These are phyloP conservation scores for Gymnocephalus cernua DNA, from an alignment of 2,113 vertebrate genomes.

Conservation along the genomic window DNA sequence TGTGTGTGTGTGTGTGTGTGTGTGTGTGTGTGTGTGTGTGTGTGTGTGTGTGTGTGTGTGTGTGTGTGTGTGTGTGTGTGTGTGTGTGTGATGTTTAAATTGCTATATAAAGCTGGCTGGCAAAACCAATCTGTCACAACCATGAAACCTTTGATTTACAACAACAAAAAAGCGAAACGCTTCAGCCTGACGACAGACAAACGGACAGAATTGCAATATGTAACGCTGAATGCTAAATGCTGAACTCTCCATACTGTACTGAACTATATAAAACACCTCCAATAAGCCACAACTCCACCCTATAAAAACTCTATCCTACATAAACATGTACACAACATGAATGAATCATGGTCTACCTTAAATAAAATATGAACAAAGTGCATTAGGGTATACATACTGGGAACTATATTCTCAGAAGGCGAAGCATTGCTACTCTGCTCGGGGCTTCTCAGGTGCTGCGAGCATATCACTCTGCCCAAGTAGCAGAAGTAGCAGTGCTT, in stretches of 20 bases:
- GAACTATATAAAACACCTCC: background rate
- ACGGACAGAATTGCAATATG: background rate
- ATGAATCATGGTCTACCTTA: background rate
- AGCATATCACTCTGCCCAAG: too few species aligned
- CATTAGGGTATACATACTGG: too few species aligned
- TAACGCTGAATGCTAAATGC: background rate
- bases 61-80: background rate
- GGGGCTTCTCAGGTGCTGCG: too few species aligned
- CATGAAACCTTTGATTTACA: conserved; percentile 56
- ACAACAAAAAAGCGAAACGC: conserved; percentile 26
- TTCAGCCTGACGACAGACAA: conserved; percentile 8
- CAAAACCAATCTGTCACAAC: conserved; percentile 34
- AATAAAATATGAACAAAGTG: conserved; percentile 13
- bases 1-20: conserved; percentile 9
- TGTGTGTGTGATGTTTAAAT: conserved; percentile 39
- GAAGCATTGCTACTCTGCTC: too few species aligned
- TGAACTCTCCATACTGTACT: background rate
- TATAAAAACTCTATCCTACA: fast-evolving
- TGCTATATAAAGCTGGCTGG: conserved; percentile 34
- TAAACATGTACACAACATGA: conserved; percentile 5
- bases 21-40: conserved; percentile 6
- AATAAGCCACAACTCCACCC: background rate
- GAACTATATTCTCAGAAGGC: too few species aligned
- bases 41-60: conserved; percentile 13
- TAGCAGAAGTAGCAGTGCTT: too few species aligned